These are phyloP conservation scores for Hippopotamyrus pictus DNA, from an alignment of 2,797 vertebrate genomes.

Conservation along the genomic window DNA sequence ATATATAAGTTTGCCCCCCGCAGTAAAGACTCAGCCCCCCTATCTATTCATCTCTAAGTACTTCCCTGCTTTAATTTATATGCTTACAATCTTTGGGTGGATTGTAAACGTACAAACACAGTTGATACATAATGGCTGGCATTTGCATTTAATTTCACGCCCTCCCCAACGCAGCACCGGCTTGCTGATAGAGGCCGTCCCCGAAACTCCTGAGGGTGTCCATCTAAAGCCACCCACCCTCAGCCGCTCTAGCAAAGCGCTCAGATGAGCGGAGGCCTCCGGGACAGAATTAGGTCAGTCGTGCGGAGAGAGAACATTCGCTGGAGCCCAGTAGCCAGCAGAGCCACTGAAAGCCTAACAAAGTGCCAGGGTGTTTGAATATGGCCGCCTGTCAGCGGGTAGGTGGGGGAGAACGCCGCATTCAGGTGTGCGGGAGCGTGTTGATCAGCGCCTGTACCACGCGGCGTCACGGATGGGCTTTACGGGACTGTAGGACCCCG, in stretches of 20 bases:
- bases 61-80: background rate
- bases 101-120: background rate
- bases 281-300: constrained; percentile 11
- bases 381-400: background rate
- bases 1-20: background rate
- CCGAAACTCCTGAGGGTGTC: background rate
- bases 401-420: background rate
- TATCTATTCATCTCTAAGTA: background rate
- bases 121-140: background rate
- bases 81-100: background rate
- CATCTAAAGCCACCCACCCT: background rate
- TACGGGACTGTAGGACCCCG: background rate
- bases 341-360: background rate
- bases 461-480: background rate
- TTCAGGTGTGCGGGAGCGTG: background rate
- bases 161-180: background rate
- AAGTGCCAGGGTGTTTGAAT: background rate
- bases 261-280: background rate
- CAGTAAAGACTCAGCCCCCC: background rate
- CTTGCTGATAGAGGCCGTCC: background rate
- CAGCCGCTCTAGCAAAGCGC: background rate
- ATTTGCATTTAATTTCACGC: background rate
- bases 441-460: background rate
- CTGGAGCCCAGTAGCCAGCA: background rate
- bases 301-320: background rate